Base-by-base conservation (phyloP, 2,113 vertebrate genomes). In the Emberiza fucata region DNA sequence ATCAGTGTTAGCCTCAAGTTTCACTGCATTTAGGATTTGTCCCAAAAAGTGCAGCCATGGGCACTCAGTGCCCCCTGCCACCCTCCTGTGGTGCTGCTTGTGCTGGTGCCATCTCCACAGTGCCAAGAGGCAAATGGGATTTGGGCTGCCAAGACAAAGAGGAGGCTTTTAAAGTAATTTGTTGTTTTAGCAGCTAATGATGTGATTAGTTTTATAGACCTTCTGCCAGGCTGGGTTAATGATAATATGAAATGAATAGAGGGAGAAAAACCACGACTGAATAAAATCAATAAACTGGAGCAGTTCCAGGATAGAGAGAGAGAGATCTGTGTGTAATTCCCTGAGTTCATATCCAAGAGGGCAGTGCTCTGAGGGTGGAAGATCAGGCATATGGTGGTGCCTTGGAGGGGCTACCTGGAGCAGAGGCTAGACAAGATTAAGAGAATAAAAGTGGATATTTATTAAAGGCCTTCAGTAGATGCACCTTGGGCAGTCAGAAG, bases 191-290 rank as follows among this genome's bases (percentile, higher is more conserved):
- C 82, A 90, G 81, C 60, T 96, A 90, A 96, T 66, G 75, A 53
- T 48, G 84, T 90, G 75, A 91, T 97, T 72, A 92, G 85, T 73
- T 95, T 82, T 94, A 88, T 78, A 90, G 91, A 86, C 84, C 75
- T 93, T 90, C 83, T 97, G 95, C 82, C 77, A 78, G 92, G 70
- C 81, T 92, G 54, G n/a, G 84, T 96, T 95, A 95, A 96, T 92
- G 86, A 63, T 73, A 73, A 81, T 89, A 87, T 37, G n/a, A 85
- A 97, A 94, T 86, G 69, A 90, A 83, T 61, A 86, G 71, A 70
- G 42, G 82, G 66, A 63, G 37, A 28, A n/a, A 64, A 59, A 68
- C 14, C n/a, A n/a, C 17, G 8, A 12, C 39, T 44, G 92, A 91
- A 64, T 42, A 76, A 88, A 96, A 86, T 96, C 92, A 81, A 83